Conservation (phyloP, 1,140 invertebrate genomes). For the Hypothenemus hampei region DNA sequence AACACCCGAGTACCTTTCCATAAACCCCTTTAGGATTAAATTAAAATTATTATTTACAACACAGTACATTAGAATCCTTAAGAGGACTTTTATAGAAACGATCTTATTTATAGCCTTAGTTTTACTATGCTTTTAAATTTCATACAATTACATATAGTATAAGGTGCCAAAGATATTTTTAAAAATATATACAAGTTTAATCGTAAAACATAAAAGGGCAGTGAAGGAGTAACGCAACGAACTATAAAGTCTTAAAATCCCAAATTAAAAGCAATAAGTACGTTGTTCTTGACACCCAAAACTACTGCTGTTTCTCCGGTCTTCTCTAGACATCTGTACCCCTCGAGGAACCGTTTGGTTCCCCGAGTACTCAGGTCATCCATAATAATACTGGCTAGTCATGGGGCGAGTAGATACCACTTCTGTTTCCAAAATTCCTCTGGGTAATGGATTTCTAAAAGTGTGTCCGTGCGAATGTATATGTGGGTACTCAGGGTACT, state of each 20-base stretch:
- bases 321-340: constrained; percentile 25
- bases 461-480: constrained; percentile 36
- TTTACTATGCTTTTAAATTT: too few relatives aligned
- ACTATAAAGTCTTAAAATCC: not conserved
- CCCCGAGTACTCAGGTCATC: constrained; percentile 42
- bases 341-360: constrained; percentile 29
- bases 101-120: too few relatives aligned
- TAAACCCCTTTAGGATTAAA: too few relatives aligned
- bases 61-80: too few relatives aligned
- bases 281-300: constrained; percentile 41
- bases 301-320: constrained; percentile 16
- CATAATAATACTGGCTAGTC: constrained; percentile 40
- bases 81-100: too few relatives aligned
- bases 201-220: not conserved
- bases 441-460: constrained; percentile 25
- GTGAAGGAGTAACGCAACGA: not conserved
- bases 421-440: constrained; percentile 21
- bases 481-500: constrained; percentile 20
- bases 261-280: constrained; percentile 41
- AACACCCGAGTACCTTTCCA: too few relatives aligned
- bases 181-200: too few relatives aligned
- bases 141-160: too few relatives aligned
- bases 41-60: too few relatives aligned
- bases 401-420: constrained; percentile 32
- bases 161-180: too few relatives aligned